Evolutionary conservation across 2,113 vertebrate species (phyloP).

Genomic region (Spermophilus dauricus): DNA sequence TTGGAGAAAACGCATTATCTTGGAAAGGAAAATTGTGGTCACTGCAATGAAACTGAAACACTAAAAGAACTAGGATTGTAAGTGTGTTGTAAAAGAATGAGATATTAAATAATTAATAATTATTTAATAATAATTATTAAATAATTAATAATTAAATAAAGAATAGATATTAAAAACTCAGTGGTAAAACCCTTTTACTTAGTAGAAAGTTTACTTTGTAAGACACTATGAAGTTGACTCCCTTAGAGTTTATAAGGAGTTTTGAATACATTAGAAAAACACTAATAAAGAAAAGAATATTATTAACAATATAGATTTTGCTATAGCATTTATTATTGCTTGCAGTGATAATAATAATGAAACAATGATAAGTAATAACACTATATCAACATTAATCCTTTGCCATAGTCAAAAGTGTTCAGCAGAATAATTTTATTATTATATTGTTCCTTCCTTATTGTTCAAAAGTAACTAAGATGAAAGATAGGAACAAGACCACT

Average conservation of each 20-base stretch:
- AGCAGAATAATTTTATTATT: background rate
- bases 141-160: too few species aligned
- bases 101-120: background rate
- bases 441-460: background rate
- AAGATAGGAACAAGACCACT: background rate
- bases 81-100: background rate
- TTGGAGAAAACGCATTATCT: background rate
- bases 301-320: conserved; percentile 41
- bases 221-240: background rate
- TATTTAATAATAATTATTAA: too few species aligned
- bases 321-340: conserved; percentile 7
- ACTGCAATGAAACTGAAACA: background rate
- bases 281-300: background rate
- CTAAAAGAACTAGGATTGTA: background rate
- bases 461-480: conserved; percentile 58
- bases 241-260: background rate
- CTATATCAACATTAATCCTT: background rate
- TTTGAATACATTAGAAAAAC: background rate
- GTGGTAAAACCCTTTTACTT: background rate
- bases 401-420: background rate
- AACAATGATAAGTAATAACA: background rate
- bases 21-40: background rate
- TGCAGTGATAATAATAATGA: background rate
- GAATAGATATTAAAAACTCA: too few species aligned
- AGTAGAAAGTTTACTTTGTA: conserved; percentile 30